Evolutionary conservation across 2,888 invertebrate species (phyloP), one percentile per base, ranked within the genome.

Genomic region (Amaurobius ferox): DNA sequence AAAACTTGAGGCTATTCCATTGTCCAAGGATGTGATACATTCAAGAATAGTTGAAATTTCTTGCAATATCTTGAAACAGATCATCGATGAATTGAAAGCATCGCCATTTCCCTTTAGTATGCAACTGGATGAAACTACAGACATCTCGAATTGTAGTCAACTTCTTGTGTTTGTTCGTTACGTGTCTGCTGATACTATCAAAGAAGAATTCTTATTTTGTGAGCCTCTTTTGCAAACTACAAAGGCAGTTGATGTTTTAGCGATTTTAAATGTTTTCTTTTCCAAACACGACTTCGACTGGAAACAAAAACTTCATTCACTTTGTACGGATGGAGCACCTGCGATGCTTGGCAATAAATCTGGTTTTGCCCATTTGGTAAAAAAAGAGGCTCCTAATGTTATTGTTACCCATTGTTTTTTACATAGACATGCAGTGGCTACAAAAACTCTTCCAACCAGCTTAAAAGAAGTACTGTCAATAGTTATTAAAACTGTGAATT

Each of bases 51-150:
- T 66, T 66, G 73, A 73, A 39, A 72, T 86, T 70, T 44, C 44
- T 44, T 44, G 44, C 44, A 64, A 83, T 77, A 81, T 81, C 23
- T 81, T 67, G 81, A 71, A 81, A 28, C 67, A 83, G 66, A 44
- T 66, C 85, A 71, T 72, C 70, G 29, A 87, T 35, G 76, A 76
- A 78, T 73, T 79, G 79, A 71, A 70, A 79, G 71, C 40, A 70
- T 79, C 44, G 79, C 71, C 70, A 76, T 87, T 77, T 40, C 81
- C 74, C 72, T 87, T 79, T 68, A 80, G 73, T 80, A 80, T 80
- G 80, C 67, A 73, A 78, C 62, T 73, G 48, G 73, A 92, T 91
- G 78, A 93, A 92, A 40, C 93, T 92, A 89, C 93, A 93, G 71
- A 76, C 40, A 76, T 76, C 48, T 76, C 40, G 67, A 73, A 73